Conservation (phyloP, 2,113 vertebrate species). For the Thunnus maccoyii region DNA sequence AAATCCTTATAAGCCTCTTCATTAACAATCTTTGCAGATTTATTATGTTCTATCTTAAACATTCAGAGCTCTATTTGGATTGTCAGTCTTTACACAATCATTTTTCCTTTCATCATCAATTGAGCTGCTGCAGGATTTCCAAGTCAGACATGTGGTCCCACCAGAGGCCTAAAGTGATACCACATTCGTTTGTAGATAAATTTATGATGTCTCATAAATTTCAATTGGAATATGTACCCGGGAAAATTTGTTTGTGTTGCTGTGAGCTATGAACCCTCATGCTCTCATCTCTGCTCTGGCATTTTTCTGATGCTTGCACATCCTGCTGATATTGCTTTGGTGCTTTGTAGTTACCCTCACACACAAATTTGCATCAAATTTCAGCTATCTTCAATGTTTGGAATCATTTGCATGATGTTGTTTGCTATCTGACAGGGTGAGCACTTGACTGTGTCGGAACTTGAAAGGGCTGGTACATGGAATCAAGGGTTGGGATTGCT, state of each 20-base stretch:
- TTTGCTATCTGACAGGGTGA: conserved; percentile 55
- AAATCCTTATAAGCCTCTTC: not conserved
- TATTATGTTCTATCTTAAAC: conserved; percentile 23
- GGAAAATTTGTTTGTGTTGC: conserved; percentile 61
- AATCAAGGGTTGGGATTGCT: conserved; percentile 14
- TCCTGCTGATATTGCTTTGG: conserved; percentile 45
- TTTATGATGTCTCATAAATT: conserved; percentile 50
- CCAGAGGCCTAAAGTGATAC: conserved; percentile 9
- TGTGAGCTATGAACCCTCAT: conserved; percentile 36
- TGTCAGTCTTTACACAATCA: conserved; percentile 26
- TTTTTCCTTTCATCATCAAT: conserved; percentile 24
- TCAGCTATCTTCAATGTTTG: conserved; percentile 52
- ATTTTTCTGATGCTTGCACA: conserved; percentile 40
- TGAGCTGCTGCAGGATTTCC: conserved; percentile 30
- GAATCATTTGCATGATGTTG: conserved; percentile 63
- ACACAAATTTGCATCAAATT: conserved; percentile 52
- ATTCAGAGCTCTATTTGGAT: conserved; percentile 12
- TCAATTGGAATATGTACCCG: conserved; percentile 42
- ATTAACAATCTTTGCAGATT: conserved; percentile 8
- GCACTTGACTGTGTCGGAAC: conserved; percentile 42
- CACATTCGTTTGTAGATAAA: conserved; percentile 35
- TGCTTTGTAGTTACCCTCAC: conserved; percentile 52
- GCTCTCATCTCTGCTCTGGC: conserved; percentile 15
- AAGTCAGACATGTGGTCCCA: conserved; percentile 10
- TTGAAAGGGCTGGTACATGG: conserved; percentile 24